Evolutionary conservation across 2,797 vertebrate species (phyloP), one percentile per base, ranked within the genome.

Genomic region (Lycodopsis pacificus): DNA sequence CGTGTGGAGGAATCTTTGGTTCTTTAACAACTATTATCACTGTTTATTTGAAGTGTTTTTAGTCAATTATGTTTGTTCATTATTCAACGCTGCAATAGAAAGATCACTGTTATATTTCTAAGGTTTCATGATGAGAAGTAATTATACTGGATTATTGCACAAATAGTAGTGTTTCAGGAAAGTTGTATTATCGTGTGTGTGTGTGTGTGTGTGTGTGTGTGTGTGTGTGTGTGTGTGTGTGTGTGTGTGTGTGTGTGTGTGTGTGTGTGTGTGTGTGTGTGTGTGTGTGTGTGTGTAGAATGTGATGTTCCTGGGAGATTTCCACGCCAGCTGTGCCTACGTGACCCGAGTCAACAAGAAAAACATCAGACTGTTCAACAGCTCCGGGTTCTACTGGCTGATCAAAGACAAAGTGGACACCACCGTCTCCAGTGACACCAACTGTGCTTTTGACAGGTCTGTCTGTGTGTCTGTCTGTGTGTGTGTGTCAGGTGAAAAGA

Each of bases 281-380:
- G 58, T 61, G 19, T 14, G 20, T 62, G n/a, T 62, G n/a, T 40
- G 44, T 65, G 46, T 22, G 20, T 25, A 93, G 93, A 84, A 92
- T 0, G 86, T 94, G 42, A 93, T 94, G 91, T 91, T 93, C 9
- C 85, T 94, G 34, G 93, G 93, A 44, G 80, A 92, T 68, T 93
- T 94, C 78, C 84, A 94, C 0, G 92, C 93, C 22, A n/a, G 81
- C 67, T 94, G 93, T 13, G 90, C 73, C 48, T 81, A 91, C 54
- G 22, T 94, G 83, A 93, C 74, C 1, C 75, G 70, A 0, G 0
- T 3, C 0, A 27, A 86, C 81, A 90, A 75, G 77, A 91, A 77
- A 9, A 34, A 63, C 0, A 93, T 94, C 83, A 2, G 71, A 11
- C 87, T 94, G 5, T 92, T 85, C 84, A 77, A 22, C 12, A 42